A percentile compares a stretch with the other conserved stretches of the same genome.
phyloP scores from a whole-genome alignment of 2,888 invertebrate genomes.

The Parapristionchus giblindavisi region DNA sequence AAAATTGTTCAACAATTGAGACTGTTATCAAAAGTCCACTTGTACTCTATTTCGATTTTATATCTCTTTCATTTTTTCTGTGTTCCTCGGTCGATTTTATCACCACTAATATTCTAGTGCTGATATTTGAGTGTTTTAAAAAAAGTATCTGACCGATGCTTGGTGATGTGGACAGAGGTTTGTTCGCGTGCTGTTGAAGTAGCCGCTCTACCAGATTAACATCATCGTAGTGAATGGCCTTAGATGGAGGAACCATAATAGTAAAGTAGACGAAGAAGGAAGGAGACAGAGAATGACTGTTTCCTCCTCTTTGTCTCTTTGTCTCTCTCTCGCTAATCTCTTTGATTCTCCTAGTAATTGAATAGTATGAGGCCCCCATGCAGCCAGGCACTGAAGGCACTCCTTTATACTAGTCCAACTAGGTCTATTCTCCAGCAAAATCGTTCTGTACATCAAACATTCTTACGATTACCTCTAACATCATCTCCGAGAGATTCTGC shows the following conservation, averaged over 20 bases:
- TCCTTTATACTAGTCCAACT: neutral
- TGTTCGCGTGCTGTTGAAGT: conserved; percentile 62
- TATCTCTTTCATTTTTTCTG: no score
- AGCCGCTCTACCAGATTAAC: conserved; percentile 63
- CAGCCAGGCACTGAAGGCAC: neutral
- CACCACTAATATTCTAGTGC: no score
- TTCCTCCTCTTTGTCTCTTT: conserved; percentile 18
- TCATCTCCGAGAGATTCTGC: conserved; percentile 67
- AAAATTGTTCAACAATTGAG: no score
- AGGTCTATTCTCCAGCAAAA: neutral
- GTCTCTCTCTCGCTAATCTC: conserved; percentile 12
- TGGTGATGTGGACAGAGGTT: conserved; percentile 65
- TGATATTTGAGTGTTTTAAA: no score
- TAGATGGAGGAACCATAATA: conserved; percentile 15
- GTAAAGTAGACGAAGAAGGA: neutral
- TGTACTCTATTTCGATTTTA: no score
- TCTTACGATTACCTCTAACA: conserved; percentile 58
- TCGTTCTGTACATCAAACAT: neutral
- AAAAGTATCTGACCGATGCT: conserved; percentile 55
- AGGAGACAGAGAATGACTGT: conserved; percentile 33
- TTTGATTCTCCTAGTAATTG: conserved; percentile 24
- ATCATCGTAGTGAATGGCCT: conserved; percentile 69
- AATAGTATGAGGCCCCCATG: conserved; percentile 3
- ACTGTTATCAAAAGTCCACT: no score
- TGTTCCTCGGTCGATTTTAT: no score